Base-by-base conservation (phyloP, 2,888 invertebrate genomes). In the Hedya salicella region DNA sequence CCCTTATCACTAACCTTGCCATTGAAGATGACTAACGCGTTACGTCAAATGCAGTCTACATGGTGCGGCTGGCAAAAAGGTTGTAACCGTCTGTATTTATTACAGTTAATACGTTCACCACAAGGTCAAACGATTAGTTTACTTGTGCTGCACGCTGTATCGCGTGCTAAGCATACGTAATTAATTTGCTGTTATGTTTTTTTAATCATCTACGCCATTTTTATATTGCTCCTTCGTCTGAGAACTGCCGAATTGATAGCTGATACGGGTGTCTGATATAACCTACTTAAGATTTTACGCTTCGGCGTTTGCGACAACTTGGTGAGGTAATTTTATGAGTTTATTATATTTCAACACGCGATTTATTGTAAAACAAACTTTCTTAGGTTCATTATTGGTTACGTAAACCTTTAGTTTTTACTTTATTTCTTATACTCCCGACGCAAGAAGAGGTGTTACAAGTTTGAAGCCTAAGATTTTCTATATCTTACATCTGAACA, bases 21-120 rank as follows among this genome's bases (percentile, higher is more conserved):
- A 91, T 87, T 90, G 91, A 81, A 78, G 78, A 72, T 88, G 88
- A 88, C 81, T 86, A 86, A 88, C 79, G 69, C 68, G 71, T 72
- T 69, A 66, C 60, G 66, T 62, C 56, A 62, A 67, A 59, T 54
- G 65, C 36, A 50, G 62, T 53, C 48, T 48, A 61, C 46, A 62
- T 39, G 40, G 11, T 40, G 14, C 21, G 16, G 16, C 39, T 25
- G 19, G 17, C n/a, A 46, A 57, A 53, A 56, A 57, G 17, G 25
- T 6, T 44, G 44, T 19, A 46, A 57, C 44, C 14, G 30, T n/a
- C 14, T 49, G 6, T 57, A 3, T 30, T 13, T 57, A 3, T 13
- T 42, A 2, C 6, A 17, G 4, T 57, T 19, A 32, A n/a, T 17
- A 30, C 32, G 32, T 46, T 39, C 39, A n/a, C 4, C 14, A 16